Base-by-base conservation (phyloP, 1,140 invertebrate species). In the Drosophila arizonae region DNA sequence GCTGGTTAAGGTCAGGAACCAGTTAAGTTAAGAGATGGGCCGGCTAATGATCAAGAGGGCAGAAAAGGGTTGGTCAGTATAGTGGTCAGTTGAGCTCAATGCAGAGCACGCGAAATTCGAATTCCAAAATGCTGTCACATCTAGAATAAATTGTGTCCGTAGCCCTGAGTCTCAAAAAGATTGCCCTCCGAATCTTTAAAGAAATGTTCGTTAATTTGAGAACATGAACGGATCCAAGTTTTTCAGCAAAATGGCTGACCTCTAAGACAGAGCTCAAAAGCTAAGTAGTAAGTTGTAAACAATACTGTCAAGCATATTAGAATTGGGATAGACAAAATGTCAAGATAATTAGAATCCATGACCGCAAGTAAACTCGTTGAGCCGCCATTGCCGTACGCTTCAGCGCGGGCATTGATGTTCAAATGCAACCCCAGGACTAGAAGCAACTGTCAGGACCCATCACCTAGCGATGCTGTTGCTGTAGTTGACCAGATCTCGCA, bases 341-440 rank as follows among this genome's bases (percentile, higher is more conserved):
- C 26, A 68, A 88, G 76, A 79, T 88, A 87, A 87, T 88, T 87
- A 84, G 76, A 87, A 88, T 88, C 76, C 84, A 87, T 84, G 84
- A 87, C 82, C 82, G 73, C 82, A 88, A 65, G 56, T 57, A 50
- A 82, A 87, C 82, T 84, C 79, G 79, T 87, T 79, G 69, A 63
- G 75, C 76, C 76, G 82, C 82, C 82, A 82, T 87, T 77, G 82
- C 79, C 74, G 82, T 58, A 58, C 24, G 26, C 54, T 50, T 30
- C 43, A 17, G 36, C 24, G n/a, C 11, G 15, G 24, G 46, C 45
- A 46, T 61, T 52, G n/a, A 77, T 70, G 75, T 48, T 63, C 41
- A 50, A 73, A 58, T 62, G 79, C 69, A 70, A 80, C 79, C 79
- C 76, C 69, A 55, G 65, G 33, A 50, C 36, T 8, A 46, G 63